These are phyloP conservation scores for Nemoura dubitans DNA, from an alignment of 2,888 invertebrate species.

Conservation along the genomic window DNA sequence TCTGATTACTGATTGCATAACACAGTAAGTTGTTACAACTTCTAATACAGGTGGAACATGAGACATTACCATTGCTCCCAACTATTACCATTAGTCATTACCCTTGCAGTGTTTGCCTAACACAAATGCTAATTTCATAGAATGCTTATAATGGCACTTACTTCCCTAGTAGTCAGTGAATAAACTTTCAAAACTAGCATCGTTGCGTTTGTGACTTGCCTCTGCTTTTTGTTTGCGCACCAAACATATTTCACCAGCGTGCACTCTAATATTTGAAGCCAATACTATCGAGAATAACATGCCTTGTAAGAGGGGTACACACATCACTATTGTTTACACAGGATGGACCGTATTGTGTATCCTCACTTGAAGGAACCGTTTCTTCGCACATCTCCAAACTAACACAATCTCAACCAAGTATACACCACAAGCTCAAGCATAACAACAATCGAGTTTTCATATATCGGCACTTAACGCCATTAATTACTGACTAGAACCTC, in stretches of 20 bases:
- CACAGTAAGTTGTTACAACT: conserved; percentile 14
- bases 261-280: not conserved
- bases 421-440: not conserved
- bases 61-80: not conserved
- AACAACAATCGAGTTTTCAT: not conserved
- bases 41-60: conserved; percentile 29
- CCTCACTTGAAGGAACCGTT: not conserved
- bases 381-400: not conserved
- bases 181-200: conserved; percentile 8
- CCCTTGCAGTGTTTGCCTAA: conserved; percentile 16
- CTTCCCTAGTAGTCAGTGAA: not conserved
- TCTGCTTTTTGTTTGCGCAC: not conserved
- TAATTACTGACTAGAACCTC: not conserved
- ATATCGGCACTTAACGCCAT: not conserved
- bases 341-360: no score
- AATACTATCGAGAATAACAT: not conserved
- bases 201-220: not conserved
- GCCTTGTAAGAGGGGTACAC: no score
- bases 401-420: no score
- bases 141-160: conserved; percentile 16
- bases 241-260: not conserved
- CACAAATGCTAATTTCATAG: conserved; percentile 25
- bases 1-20: conserved; percentile 25
- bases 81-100: conserved; percentile 31
- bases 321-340: no score